Evolutionary conservation across 2,888 invertebrate species (phyloP).

Genomic region (Elmis aenea): DNA sequence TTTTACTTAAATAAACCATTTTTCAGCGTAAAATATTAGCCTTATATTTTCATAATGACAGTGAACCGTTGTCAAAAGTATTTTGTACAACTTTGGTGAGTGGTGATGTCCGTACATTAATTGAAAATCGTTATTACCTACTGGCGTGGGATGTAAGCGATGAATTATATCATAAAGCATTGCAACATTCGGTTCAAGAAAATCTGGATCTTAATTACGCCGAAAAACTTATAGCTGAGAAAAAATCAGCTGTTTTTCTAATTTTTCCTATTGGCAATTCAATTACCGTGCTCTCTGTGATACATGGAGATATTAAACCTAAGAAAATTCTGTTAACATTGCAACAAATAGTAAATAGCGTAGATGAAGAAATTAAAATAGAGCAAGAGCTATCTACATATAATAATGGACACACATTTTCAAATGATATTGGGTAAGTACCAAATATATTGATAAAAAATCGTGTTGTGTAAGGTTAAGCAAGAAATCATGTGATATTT

Average conservation of each 20-base stretch:
- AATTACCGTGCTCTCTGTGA: slow-evolving; percentile 15
- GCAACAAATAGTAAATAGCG: slow-evolving; percentile 18
- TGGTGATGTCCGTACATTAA: slow-evolving; percentile 23
- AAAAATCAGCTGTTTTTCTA: slow-evolving; percentile 26
- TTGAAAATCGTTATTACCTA: slow-evolving; percentile 28
- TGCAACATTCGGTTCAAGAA: slow-evolving; percentile 21
- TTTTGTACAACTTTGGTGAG: slow-evolving; percentile 28
- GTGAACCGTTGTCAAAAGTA: slow-evolving; percentile 28
- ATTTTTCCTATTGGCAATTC: slow-evolving; percentile 26
- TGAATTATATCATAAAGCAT: slow-evolving; percentile 26
- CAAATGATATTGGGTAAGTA: slow-evolving; percentile 26
- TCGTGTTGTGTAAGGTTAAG: too few species aligned
- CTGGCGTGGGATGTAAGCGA: slow-evolving; percentile 36
- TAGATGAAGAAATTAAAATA: slow-evolving; percentile 23
- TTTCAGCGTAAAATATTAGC: slow-evolving; percentile 31
- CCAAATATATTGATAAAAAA: too few species aligned
- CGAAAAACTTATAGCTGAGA: slow-evolving; percentile 16
- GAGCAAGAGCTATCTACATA: slow-evolving; percentile 19
- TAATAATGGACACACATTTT: slow-evolving; percentile 11
- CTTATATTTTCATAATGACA: slow-evolving; percentile 33
- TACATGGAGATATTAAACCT: slow-evolving; percentile 22
- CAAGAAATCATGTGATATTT: too few species aligned
- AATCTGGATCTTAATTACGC: slow-evolving; percentile 22
- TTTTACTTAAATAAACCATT: too few species aligned
- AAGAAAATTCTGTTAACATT: slow-evolving; percentile 24